These are phyloP conservation scores for Pardalotus punctatus DNA, from an alignment of 2,113 vertebrate species.

Conservation along the genomic window DNA sequence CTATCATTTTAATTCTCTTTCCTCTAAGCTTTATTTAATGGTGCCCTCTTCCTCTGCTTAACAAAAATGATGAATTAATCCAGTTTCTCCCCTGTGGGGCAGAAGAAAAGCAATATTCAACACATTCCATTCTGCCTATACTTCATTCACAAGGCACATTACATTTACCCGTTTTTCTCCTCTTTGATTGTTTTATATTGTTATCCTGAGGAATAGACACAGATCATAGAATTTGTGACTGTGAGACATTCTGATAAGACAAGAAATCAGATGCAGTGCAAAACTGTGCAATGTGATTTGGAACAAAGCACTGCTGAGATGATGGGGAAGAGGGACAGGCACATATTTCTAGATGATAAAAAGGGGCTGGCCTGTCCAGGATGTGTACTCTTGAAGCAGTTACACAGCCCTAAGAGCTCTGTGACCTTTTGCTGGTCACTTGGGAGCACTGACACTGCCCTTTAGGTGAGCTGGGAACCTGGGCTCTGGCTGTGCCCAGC, in stretches of 20 bases:
- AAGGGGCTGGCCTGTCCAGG: background rate
- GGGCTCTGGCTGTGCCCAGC: background rate
- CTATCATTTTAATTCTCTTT: slow-evolving; percentile 55
- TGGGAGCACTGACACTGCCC: background rate
- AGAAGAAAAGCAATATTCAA: slow-evolving; percentile 50
- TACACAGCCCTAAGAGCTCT: background rate
- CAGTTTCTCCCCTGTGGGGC: slow-evolving; percentile 18
- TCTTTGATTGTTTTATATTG: slow-evolving; percentile 9
- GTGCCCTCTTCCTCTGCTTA: slow-evolving; percentile 33
- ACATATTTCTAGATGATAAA: background rate
- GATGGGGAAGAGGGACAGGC: background rate
- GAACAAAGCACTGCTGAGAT: background rate
- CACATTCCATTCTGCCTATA: background rate
- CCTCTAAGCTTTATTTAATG: slow-evolving; percentile 45
- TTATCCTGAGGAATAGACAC: slow-evolving; percentile 23
- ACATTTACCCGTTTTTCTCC: background rate
- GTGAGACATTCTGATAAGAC: background rate
- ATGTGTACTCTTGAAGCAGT: background rate
- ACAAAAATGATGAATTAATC: slow-evolving; percentile 53
- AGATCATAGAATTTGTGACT: background rate
- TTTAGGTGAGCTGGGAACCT: background rate
- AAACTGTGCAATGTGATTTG: background rate
- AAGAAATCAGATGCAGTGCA: background rate
- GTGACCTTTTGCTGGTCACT: background rate
- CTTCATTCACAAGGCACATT: slow-evolving; percentile 29